Evolutionary conservation across 2,797 vertebrate species (phyloP), one percentile per base, ranked within the genome.

Genomic region (Brachyrhaphis roseni): DNA sequence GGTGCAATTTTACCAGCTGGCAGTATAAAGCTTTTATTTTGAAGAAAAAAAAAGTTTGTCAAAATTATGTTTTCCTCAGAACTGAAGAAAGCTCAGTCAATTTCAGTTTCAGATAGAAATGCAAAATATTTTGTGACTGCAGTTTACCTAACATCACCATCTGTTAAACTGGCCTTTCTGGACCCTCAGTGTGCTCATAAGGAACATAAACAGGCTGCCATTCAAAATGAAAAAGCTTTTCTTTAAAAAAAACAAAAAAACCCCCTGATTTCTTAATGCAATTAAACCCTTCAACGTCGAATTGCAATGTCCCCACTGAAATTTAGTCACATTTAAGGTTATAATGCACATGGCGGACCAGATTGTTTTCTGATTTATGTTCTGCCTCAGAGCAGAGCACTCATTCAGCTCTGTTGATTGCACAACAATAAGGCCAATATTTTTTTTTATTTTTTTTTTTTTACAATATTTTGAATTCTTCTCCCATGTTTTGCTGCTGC

Each of bases 291-390:
- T 49, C 4, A n/a, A 45, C 74, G 31, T 49, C 71, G 4, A 34
- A 26, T 1, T 51, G 41, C 59, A 66, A 75, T 45, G 28, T 11
- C 74, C 28, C n/a, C 18, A 46, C 20, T 70, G 74, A 59, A 77
- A 51, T 70, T 13, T 71, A 28, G 76, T 68, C 18, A 16, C 70
- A 73, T 76, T 28, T 46, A 64, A 73, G 34, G 72, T 77, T 26
- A 71, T 71, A 46, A 46, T 45, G 41, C 43, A 12, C 20, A 71
- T 78, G 70, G 74, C 75, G 85, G 75, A 78, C 2, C 83, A 84
- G 47, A 86, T 86, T 84, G 84, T 74, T 86, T 79, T 55, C 81
- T 87, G 87, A 90, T 90, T 90, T 78, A 85, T 75, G 71, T 46
- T 79, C 68, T 57, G 84, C 88, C 87, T 78, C 64, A 4, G 47